phyloP scores from a whole-genome alignment of 2,797 vertebrate genomes.

The Varecia variegata region DNA sequence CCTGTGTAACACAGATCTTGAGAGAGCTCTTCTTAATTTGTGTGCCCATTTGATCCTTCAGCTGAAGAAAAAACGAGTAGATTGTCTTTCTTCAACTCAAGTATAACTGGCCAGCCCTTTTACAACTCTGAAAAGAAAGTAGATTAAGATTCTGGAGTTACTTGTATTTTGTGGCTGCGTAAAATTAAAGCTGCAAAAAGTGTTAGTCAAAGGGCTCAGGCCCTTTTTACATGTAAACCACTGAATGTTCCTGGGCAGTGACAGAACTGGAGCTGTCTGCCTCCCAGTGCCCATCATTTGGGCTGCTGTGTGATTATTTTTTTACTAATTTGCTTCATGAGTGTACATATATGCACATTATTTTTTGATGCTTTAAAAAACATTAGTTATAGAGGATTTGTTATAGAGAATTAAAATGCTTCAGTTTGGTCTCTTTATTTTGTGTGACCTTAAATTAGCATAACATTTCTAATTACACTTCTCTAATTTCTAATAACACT shows the following conservation, averaged over 20 bases:
- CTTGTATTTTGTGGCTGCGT: not conserved
- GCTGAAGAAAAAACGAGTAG: not conserved
- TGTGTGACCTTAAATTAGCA: not conserved
- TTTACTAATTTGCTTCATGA: conserved; percentile 21
- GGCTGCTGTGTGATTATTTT: not conserved
- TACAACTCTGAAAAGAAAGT: not conserved
- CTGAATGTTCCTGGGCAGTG: not conserved
- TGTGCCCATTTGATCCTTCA: not conserved
- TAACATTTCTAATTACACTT: not conserved
- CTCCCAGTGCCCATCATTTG: not conserved
- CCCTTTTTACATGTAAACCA: not conserved
- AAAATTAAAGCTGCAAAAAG: not conserved
- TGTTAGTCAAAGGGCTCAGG: not conserved
- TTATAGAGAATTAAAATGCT: not conserved
- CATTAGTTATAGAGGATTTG: not conserved
- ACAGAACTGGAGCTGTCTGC: not conserved
- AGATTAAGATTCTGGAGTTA: not conserved
- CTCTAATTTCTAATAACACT: no score
- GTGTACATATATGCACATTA: not conserved
- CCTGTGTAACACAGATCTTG: not conserved
- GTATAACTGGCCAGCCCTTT: not conserved
- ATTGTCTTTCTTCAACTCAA: not conserved
- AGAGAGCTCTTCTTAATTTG: not conserved
- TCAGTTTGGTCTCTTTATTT: not conserved
- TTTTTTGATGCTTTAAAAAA: not conserved